Evolutionary conservation across 2,113 vertebrate species (phyloP), one percentile per base, ranked within the genome.

Genomic region (Sylvietta virens): DNA sequence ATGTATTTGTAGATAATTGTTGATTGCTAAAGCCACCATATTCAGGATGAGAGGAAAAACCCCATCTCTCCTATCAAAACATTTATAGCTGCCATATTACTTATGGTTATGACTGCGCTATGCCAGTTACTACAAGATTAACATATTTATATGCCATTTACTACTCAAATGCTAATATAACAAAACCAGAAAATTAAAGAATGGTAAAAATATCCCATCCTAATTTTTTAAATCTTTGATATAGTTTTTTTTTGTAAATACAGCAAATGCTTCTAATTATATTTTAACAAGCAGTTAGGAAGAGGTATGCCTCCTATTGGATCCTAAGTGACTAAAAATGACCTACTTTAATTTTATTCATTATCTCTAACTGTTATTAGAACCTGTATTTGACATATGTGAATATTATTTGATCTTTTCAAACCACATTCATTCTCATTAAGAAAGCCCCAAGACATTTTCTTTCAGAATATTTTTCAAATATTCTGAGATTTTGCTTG

Each of bases 401-500:
- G 97, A 92, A 98, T 98, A 98, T 98, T 98, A 98, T 98, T 98
- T 98, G 97, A 98, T 98, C 98, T 98, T 98, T 98, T 97, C 97
- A 98, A 97, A 98, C 95, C 98, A 98, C 95, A 98, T 98, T 98
- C 97, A 98, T 98, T 98, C 97, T 98, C 97, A 98, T 97, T 98
- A 97, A 97, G 96, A 98, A 97, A 97, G 96, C 98, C 98, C 97
- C 97, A 97, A 98, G 98, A 98, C 97, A 96, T 97, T 98, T 98
- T 98, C 95, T 98, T 98, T 98, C 96, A 96, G 97, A 98, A 97
- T 98, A 98, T 98, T 98, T 98, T 97, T 97, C 94, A 98, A 98
- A 98, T 98, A 98, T 98, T 98, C 98, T 96, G 95, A 98, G 97
- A 98, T 97, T 98, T 98, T 97, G 97, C 98, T 98, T 97, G 97